Conservation (phyloP, 2,888 invertebrate genomes). For the Drosophila melanosoma region DNA sequence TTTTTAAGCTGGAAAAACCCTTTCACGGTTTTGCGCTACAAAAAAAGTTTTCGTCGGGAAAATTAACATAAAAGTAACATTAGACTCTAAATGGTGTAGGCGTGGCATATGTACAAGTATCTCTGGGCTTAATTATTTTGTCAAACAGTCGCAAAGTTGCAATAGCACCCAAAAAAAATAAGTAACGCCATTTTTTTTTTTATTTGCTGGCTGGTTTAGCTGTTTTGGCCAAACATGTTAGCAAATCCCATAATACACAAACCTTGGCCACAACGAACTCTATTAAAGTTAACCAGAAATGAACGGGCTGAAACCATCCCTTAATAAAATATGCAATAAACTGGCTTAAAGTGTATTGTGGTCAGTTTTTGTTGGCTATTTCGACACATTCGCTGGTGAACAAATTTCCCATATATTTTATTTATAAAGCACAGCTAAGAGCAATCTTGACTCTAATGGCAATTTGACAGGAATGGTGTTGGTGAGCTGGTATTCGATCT, state of each 20-base stretch:
- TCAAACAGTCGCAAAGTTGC: constrained; percentile 49
- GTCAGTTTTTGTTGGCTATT: constrained; percentile 49
- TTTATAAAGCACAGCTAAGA: constrained; percentile 28
- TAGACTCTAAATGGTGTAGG: constrained; percentile 34
- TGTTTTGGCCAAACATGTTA: constrained; percentile 48
- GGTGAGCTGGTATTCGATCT: background rate
- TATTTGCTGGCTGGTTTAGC: constrained; percentile 23
- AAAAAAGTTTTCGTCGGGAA: constrained; percentile 48
- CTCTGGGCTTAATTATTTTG: constrained; percentile 61
- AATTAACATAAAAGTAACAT: constrained; percentile 71
- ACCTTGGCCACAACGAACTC: constrained; percentile 31
- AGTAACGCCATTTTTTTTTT: constrained; percentile 16
- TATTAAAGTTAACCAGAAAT: constrained; percentile 10
- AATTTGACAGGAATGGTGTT: constrained; percentile 23
- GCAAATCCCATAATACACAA: constrained; percentile 54
- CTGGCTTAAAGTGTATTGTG: constrained; percentile 63
- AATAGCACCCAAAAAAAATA: constrained; percentile 18
- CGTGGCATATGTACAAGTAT: constrained; percentile 39
- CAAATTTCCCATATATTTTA: constrained; percentile 36
- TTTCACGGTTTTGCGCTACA: constrained; percentile 41
- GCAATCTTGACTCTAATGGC: constrained; percentile 44
- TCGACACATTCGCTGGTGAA: constrained; percentile 16
- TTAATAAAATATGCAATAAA: constrained; percentile 12
- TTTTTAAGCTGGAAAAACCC: constrained; percentile 56
- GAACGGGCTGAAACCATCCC: constrained; percentile 11